Evolutionary conservation across 2,888 invertebrate genomes (phyloP).

Genomic region (Erebia epiphron): DNA sequence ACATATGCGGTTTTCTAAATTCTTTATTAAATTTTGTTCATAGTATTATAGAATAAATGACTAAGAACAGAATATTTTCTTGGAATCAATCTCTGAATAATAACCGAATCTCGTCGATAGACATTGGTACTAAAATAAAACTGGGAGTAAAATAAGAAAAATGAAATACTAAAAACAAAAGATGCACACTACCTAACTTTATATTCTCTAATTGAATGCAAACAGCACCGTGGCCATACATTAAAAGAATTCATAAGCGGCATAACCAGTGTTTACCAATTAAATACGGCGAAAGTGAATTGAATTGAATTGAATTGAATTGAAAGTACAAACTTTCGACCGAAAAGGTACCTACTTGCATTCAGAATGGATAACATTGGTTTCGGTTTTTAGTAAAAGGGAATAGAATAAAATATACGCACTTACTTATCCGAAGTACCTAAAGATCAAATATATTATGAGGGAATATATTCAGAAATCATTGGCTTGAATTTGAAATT

Average conservation of each 20-base stretch:
- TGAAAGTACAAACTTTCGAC: slow-evolving; percentile 33
- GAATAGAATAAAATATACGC: slow-evolving; percentile 2
- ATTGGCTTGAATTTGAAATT: slow-evolving; percentile 41
- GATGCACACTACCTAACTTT: neutral
- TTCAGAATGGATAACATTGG: slow-evolving; percentile 16
- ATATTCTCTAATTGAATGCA: slow-evolving; percentile 1
- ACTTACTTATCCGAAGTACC: slow-evolving; percentile 19
- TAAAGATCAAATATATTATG: slow-evolving; percentile 28
- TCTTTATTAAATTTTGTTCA: no score
- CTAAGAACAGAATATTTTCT: no score
- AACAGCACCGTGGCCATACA: neutral
- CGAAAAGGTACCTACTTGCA: neutral
- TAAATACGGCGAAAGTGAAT: slow-evolving; percentile 36
- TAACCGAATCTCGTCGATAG: no score
- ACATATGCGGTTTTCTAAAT: no score
- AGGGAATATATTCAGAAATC: slow-evolving; percentile 32
- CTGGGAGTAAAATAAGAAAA: no score
- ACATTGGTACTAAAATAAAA: no score
- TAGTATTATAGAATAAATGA: no score
- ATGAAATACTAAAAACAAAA: no score
- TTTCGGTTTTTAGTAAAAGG: neutral
- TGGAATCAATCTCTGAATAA: no score
- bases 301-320: no score
- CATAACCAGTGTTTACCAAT: slow-evolving; percentile 25
- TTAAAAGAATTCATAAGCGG: slow-evolving; percentile 25